Percentiles rank a stretch among this genome's conserved stretches.
These are phyloP conservation scores for Oreamnos americanus DNA, from an alignment of 2,113 vertebrate genomes.

Conservation along the genomic window DNA sequence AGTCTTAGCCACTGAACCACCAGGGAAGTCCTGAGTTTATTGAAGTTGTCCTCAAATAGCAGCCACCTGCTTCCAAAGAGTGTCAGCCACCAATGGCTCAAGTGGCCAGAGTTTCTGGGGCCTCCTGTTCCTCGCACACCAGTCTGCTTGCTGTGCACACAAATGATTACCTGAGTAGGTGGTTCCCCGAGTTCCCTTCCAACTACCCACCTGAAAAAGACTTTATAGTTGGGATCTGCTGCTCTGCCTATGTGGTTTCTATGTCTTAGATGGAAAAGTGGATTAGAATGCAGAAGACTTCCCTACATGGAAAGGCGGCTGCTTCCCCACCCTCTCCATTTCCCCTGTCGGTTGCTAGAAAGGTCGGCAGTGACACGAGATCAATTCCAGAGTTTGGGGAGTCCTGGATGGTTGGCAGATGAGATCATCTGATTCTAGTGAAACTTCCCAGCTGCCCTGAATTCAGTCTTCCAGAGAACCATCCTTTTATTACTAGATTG, in stretches of 20 bases:
- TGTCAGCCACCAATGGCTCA: neutral
- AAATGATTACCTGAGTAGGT: neutral
- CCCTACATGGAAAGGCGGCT: slow-evolving; percentile 58
- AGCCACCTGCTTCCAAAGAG: neutral
- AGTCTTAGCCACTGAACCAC: neutral
- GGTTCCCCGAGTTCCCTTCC: neutral
- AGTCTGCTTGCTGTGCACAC: neutral
- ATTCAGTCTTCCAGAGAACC: slow-evolving; percentile 50
- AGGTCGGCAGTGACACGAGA: slow-evolving; percentile 52
- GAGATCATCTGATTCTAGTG: slow-evolving; percentile 55
- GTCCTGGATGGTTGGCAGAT: slow-evolving; percentile 52
- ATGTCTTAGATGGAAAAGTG: slow-evolving; percentile 21
- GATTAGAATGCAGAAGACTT: slow-evolving; percentile 20
- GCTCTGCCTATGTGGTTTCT: slow-evolving; percentile 8
- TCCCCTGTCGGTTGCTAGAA: slow-evolving; percentile 43
- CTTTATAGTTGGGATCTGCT: slow-evolving; percentile 12
- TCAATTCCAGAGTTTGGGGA: slow-evolving; percentile 41
- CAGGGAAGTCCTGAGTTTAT: neutral
- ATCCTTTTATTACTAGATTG: slow-evolving; percentile 47
- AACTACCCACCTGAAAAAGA: neutral
- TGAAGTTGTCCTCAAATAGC: neutral
- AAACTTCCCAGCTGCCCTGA: slow-evolving; percentile 57
- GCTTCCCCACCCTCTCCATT: neutral
- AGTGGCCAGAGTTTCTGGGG: neutral
- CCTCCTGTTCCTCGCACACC: neutral